Percentiles rank a stretch among this genome's conserved stretches.
Conservation (phyloP, 2,888 invertebrate genomes). For the Ophion slaviceki region DNA sequence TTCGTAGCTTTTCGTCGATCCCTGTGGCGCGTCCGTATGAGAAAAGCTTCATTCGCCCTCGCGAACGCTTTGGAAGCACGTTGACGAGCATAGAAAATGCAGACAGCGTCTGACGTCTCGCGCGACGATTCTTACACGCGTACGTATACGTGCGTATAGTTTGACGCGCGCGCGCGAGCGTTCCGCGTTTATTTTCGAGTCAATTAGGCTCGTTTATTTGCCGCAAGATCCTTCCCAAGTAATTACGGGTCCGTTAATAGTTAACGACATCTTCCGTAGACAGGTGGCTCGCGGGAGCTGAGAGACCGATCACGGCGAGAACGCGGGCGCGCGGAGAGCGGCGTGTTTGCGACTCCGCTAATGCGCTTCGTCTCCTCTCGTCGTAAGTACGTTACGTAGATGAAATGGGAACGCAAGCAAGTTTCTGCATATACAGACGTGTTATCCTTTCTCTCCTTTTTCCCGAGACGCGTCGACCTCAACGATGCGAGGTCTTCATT, state of each 20-base stretch:
- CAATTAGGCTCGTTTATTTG: conserved; percentile 83
- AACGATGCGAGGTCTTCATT: not conserved
- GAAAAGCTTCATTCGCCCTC: not conserved
- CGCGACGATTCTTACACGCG: conserved; percentile 13
- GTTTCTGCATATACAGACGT: conserved; percentile 14
- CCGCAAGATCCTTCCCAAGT: conserved; percentile 78
- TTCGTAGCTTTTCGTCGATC: not conserved
- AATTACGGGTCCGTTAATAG: conserved; percentile 81
- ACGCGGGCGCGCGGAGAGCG: conserved; percentile 1
- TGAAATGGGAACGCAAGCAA: conserved; percentile 11
- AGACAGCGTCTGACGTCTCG: conserved; percentile 18
- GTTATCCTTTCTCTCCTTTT: not conserved
- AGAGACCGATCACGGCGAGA: conserved; percentile 71
- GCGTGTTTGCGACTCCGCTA: conserved; percentile 53
- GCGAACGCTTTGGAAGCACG: not conserved
- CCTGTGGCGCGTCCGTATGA: too few species aligned
- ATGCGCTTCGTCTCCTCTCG: conserved; percentile 47
- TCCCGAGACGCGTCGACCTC: not conserved
- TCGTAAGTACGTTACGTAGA: conserved; percentile 48
- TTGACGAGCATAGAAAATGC: not conserved
- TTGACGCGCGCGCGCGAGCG: conserved; percentile 36
- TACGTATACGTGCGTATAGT: conserved; percentile 41
- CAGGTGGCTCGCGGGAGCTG: conserved; percentile 77
- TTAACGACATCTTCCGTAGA: conserved; percentile 80
- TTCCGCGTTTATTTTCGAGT: conserved; percentile 81